Conservation (phyloP, 2,113 vertebrate genomes). For the Corythornis madagascariensis region DNA sequence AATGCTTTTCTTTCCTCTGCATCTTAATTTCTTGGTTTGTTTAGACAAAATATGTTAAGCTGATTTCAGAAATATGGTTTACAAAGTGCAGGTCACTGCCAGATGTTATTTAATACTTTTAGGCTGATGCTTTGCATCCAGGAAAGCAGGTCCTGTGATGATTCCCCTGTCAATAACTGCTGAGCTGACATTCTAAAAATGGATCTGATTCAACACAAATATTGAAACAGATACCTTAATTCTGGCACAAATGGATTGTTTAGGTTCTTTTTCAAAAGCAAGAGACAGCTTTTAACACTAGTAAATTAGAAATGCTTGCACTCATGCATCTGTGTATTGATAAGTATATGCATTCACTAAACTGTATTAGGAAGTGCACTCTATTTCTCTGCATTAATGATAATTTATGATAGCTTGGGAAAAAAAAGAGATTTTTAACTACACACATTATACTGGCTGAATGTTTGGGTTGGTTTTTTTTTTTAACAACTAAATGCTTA, state of each 20-base stretch:
- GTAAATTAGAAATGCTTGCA: not conserved
- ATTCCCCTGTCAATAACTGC: slow-evolving; percentile 6
- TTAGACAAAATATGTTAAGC: slow-evolving; percentile 44
- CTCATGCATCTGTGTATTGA: accelerated
- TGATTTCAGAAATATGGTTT: slow-evolving; percentile 48
- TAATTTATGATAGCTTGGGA: not conserved
- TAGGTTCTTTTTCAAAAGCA: not conserved
- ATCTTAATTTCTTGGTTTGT: slow-evolving; percentile 53
- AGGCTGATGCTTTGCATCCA: not conserved
- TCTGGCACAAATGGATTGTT: not conserved
- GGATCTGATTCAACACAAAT: not conserved
- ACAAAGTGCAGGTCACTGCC: slow-evolving; percentile 28
- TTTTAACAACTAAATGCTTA: not conserved
- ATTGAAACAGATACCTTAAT: slow-evolving; percentile 9
- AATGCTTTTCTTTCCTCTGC: slow-evolving; percentile 34
- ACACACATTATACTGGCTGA: not conserved
- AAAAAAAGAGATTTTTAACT: not conserved
- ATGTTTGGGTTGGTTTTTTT: not conserved
- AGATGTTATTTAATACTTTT: slow-evolving; percentile 39
- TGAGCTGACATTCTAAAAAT: slow-evolving; percentile 14
- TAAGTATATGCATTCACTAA: not conserved
- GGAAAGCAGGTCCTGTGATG: not conserved
- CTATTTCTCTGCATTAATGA: not conserved
- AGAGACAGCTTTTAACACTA: not conserved
- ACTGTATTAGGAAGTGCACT: not conserved